These are phyloP conservation scores for Lepilemur septentrionalis DNA, from an alignment of 2,797 vertebrate species.

Conservation along the genomic window DNA sequence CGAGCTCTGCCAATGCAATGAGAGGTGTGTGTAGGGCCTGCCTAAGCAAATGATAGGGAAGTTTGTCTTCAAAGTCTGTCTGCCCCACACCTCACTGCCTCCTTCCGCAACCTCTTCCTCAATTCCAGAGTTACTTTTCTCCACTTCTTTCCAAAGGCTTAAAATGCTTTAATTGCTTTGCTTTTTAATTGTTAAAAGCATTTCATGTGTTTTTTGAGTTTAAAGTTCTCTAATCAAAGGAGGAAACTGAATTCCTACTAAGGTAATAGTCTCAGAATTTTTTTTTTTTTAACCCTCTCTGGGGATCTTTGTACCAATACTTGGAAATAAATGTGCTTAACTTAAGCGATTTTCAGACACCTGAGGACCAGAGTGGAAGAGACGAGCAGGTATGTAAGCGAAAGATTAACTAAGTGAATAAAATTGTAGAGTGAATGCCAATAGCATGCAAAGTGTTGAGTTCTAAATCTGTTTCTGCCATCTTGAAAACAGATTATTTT, in stretches of 20 bases:
- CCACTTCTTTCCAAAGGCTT: not conserved
- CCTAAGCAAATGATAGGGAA: not conserved
- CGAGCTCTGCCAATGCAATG: too few relatives aligned
- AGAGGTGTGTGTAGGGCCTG: not conserved
- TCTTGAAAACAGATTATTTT: not conserved
- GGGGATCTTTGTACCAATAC: not conserved
- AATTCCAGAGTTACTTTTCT: not conserved
- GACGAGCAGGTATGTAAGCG: not conserved
- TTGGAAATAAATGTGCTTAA: not conserved
- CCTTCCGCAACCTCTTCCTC: not conserved
- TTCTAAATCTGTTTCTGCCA: not conserved
- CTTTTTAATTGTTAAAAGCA: not conserved
- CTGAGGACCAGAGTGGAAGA: not conserved
- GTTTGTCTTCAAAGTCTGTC: not conserved
- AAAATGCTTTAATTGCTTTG: not conserved
- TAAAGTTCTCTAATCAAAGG: slow-evolving; percentile 50
- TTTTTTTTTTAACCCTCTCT: not conserved
- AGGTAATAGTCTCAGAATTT: not conserved
- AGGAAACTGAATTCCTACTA: not conserved
- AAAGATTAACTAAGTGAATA: not conserved
- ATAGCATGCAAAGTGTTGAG: not conserved
- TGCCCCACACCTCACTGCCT: rapidly evolving
- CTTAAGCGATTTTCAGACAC: not conserved
- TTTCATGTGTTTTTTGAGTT: not conserved
- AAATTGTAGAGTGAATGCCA: not conserved